Percentiles rank a stretch among this genome's conserved stretches.
These are phyloP conservation scores for Drosophila littoralis DNA, from an alignment of 1,140 invertebrate genomes.

Conservation along the genomic window DNA sequence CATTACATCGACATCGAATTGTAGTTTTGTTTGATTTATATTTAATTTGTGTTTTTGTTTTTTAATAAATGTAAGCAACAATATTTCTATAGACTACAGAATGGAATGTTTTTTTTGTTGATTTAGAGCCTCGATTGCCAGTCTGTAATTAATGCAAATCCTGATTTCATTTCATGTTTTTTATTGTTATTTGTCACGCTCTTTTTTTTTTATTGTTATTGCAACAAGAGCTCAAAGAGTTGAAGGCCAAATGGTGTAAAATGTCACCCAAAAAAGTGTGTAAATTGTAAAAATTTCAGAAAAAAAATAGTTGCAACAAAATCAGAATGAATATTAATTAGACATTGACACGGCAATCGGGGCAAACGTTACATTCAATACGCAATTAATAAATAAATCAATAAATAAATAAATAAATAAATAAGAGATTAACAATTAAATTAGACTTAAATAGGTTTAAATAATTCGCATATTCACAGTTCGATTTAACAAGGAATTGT, in stretches of 20 bases:
- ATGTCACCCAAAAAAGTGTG: neutral
- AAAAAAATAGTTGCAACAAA: constrained; percentile 53
- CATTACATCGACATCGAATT: neutral
- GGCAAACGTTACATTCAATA: constrained; percentile 7
- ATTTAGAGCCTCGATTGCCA: constrained; percentile 45
- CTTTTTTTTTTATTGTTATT: neutral
- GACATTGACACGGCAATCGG: constrained; percentile 10
- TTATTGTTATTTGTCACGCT: neutral
- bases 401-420: constrained; percentile 75
- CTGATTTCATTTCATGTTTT: constrained; percentile 67
- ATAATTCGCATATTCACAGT: constrained; percentile 69
- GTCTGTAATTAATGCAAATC: constrained; percentile 66
- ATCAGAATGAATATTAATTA: constrained; percentile 75
- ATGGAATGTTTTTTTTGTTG: constrained; percentile 40
- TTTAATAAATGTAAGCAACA: constrained; percentile 61
- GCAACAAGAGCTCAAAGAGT: too few relatives aligned
- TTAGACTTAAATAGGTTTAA: constrained; percentile 44
- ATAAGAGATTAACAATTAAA: constrained; percentile 68
- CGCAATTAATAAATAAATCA: constrained; percentile 44
- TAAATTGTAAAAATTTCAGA: constrained; percentile 25
- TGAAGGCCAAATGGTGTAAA: neutral
- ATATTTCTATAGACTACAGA: constrained; percentile 47
- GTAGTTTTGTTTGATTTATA: neutral
- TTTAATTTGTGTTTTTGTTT: constrained; percentile 7
- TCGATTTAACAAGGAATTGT: constrained; percentile 71